Conservation (phyloP, 2,113 vertebrate species). For the Dendrocopos noguchii region DNA sequence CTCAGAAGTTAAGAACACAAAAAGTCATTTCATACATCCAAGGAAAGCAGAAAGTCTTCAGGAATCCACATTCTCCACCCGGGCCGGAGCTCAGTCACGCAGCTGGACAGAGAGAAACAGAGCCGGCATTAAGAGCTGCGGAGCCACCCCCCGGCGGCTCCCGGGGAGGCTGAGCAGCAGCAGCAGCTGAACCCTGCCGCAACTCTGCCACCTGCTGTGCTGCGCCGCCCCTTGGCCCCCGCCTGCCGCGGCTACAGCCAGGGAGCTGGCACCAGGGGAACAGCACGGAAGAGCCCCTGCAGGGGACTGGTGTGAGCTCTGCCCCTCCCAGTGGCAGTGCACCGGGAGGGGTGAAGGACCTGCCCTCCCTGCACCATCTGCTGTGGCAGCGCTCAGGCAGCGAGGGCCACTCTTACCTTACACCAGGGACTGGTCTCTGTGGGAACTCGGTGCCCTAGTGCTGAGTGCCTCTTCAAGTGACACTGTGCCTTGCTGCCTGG, state of each 20-base stretch:
- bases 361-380: neutral
- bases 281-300: fast-evolving
- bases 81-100: neutral
- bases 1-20: neutral
- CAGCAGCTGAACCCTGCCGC: fast-evolving
- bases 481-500: neutral
- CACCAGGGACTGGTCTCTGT: fast-evolving
- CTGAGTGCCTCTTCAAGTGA: fast-evolving
- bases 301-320: too few species aligned
- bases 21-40: neutral
- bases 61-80: fast-evolving
- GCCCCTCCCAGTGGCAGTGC: fast-evolving
- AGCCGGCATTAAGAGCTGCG: neutral
- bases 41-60: neutral
- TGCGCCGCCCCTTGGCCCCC: fast-evolving
- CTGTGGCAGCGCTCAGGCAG: neutral
- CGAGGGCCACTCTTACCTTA: neutral
- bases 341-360: too few species aligned
- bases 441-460: fast-evolving
- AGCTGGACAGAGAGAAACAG: conserved; percentile 5
- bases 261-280: neutral
- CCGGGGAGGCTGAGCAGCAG: neutral
- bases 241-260: neutral
- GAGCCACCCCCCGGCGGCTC: fast-evolving
- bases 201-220: neutral